Conservation (phyloP, 2,888 invertebrate genomes). For the Stegana nigrithorax region DNA sequence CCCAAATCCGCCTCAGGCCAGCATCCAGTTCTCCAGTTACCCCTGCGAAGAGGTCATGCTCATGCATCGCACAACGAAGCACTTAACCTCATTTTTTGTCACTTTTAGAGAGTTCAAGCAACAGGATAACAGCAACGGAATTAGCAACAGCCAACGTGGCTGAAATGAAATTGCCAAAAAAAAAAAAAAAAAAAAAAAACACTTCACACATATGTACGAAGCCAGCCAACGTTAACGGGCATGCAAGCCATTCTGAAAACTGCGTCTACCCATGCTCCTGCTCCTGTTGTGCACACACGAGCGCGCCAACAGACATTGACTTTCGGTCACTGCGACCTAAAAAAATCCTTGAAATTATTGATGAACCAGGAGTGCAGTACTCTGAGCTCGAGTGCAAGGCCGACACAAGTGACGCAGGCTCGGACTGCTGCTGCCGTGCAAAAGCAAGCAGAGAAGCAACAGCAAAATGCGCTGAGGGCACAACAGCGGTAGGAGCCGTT, state of each 20-base stretch:
- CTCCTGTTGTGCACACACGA: background rate
- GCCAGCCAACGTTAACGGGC: no score
- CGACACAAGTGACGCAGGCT: no score
- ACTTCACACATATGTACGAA: no score
- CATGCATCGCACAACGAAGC: no score
- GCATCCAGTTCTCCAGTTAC: no score
- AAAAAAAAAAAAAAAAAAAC: background rate
- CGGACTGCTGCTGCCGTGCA: no score
- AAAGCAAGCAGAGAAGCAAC: slow-evolving; percentile 15
- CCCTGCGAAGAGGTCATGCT: no score
- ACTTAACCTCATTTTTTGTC: slow-evolving; percentile 58
- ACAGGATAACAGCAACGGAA: slow-evolving; percentile 52
- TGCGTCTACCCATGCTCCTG: no score
- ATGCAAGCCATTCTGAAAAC: no score
- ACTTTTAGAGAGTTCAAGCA: slow-evolving; percentile 53
- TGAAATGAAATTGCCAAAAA: slow-evolving; percentile 8
- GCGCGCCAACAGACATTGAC: background rate
- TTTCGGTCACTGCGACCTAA: slow-evolving; percentile 35
- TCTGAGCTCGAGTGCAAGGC: slow-evolving; percentile 28
- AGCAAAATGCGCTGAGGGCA: no score
- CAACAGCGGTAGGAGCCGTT: no score
- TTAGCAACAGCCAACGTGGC: slow-evolving; percentile 29
- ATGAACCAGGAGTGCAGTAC: slow-evolving; percentile 61
- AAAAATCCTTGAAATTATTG: slow-evolving; percentile 65
- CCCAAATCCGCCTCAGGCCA: no score